These are phyloP conservation scores for Andrena haemorrhoa DNA, from an alignment of 2,888 invertebrate genomes.

Conservation along the genomic window DNA sequence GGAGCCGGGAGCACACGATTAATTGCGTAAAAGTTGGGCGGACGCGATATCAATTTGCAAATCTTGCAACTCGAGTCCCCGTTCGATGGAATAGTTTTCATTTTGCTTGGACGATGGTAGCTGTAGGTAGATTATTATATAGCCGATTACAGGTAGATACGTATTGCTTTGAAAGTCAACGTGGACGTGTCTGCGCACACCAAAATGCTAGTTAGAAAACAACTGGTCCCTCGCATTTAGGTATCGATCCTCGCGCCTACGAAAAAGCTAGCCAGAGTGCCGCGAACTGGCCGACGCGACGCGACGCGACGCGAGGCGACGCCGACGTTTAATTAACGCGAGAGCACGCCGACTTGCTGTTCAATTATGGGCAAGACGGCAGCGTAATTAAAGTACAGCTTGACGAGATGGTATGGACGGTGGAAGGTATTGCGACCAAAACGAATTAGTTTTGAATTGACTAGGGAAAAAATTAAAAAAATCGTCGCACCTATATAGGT, in stretches of 20 bases:
- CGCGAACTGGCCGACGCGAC: conserved; percentile 21
- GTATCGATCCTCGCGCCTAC: neutral
- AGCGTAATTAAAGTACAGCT: conserved; percentile 49
- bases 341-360: conserved; percentile 27
- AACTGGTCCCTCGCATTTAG: neutral
- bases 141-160: neutral
- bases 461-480: no score
- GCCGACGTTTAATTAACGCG: conserved; percentile 61
- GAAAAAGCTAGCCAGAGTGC: neutral
- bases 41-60: no score
- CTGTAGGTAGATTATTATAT: no score
- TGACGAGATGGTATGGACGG: conserved; percentile 13
- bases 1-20: conserved; percentile 14
- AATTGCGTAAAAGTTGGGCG: conserved; percentile 26
- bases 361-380: conserved; percentile 54
- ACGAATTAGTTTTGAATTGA: no score
- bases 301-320: conserved; percentile 35
- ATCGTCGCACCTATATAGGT: no score
- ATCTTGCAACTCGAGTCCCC: no score
- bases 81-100: no score
- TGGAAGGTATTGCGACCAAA: no score
- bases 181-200: neutral
- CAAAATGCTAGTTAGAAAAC: no score
- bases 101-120: no score
- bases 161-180: neutral